phyloP scores from a whole-genome alignment of 2,113 vertebrate genomes.

The Piliocolobus tephrosceles region DNA sequence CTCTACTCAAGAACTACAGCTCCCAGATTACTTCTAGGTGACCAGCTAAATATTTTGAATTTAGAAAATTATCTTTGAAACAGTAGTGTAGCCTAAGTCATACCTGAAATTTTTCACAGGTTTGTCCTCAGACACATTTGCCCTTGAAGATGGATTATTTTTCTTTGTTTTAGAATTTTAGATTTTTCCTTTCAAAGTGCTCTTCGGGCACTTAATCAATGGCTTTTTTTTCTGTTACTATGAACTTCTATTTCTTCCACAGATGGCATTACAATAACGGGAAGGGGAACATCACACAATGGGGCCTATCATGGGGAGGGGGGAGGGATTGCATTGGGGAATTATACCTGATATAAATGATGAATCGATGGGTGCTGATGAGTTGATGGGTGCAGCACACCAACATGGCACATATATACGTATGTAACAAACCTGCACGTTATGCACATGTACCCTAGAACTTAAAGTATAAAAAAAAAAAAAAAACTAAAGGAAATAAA shows the following conservation, averaged over 20 bases:
- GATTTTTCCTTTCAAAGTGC: conserved; percentile 46
- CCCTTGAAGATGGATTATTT: conserved; percentile 56
- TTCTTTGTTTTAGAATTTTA: conserved; percentile 48
- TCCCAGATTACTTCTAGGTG: not conserved
- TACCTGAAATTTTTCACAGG: conserved; percentile 29
- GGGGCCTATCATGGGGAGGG: too few relatives aligned
- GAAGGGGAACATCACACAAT: too few relatives aligned
- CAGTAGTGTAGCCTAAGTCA: not conserved
- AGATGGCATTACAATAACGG: conserved; percentile 39
- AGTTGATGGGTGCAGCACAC: too few relatives aligned
- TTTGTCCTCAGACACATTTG: conserved; percentile 35
- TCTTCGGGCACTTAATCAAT: conserved; percentile 61
- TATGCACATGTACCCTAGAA: too few relatives aligned
- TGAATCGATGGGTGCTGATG: too few relatives aligned
- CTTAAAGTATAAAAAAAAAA: too few relatives aligned
- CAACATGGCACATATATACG: too few relatives aligned
- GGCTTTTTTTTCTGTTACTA: conserved; percentile 42
- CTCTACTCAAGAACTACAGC: not conserved
- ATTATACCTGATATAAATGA: too few relatives aligned
- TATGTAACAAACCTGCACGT: too few relatives aligned
- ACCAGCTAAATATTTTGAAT: not conserved
- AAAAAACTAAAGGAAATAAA: conserved; percentile 56
- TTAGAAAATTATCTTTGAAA: conserved; percentile 31
- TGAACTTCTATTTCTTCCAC: conserved; percentile 51
- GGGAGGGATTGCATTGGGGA: too few relatives aligned